Base-by-base conservation (phyloP, 1,140 invertebrate species). In the Nymphalis io region DNA sequence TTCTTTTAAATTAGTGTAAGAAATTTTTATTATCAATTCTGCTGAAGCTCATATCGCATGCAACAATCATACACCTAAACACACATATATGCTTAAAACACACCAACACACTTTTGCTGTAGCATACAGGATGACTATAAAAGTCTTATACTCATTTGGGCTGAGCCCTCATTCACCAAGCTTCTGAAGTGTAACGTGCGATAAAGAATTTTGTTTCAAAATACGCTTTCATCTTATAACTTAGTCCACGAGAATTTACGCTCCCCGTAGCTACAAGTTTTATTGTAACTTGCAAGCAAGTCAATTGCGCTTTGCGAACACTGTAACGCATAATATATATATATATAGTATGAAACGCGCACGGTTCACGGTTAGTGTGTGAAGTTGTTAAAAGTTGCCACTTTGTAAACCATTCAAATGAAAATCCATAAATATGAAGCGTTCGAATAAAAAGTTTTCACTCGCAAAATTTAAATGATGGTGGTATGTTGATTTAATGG, bases 201-300 rank as follows among this genome's bases (percentile, higher is more conserved):
- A 8, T 33, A 2, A 0, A 8, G 27, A 33, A 8, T 0, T 33
- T 33, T 8, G 27, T 0, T 2, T 12, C 46, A 20, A 51, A 11
- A 51, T n/a, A 27, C 67, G 73, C 72, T 59, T 3, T 5, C 20
- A 55, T 55, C 55, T 59, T 48, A 12, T 74, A 27, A 38, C 60
- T 78, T 66, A 72, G n/a, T 15, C 70, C 79, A 66, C 58, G 23
- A 68, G 18, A 55, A 42, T 58, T 57, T 63, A 76, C 74, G 74
- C 67, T 73, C 62, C 74, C 67, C 66, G 72, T 79, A 72, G 72
- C 55, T 60, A 59, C 62, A 84, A 87, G 81, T 85, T 87, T 85
- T 87, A 87, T 87, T 82, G 84, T 82, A 83, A 83, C 68, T 83
- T 68, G 68, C 74, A 71, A 82, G 72, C 76, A 75, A 87, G 83